Evolutionary conservation across 92 coral and sea anemone species (phyloP), one percentile per base, ranked within the genome.

Genomic region (Umimayanthus kanabou): DNA sequence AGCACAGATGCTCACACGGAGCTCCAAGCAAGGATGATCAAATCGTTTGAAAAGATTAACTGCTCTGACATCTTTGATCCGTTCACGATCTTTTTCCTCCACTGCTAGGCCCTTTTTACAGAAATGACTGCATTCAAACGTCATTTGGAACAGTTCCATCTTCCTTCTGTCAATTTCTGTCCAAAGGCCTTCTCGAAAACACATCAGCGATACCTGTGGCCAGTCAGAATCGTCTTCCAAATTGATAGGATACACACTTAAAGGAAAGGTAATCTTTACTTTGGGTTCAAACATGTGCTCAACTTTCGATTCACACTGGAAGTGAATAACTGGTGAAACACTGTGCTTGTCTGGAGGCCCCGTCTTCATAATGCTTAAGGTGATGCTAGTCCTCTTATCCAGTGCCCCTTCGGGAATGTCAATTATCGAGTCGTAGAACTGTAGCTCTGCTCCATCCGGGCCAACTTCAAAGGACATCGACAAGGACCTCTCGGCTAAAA

Each of bases 401-500:
- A 72, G 40, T 14, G 76, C 26, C 40, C 76, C 76, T 33, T 72
- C 6, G 76, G 76, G 76, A 25, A 72, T 72, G 3, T 72, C 39
- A 72, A 72, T 72, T 4, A n/a, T 11, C 16, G 40, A 72, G 40
- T 14, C 76, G 39, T 33, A 72, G 76, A 16, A 72, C 15, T 0
- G 76, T 29, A 72, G 39, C 26, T 15, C 26, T 9, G 6, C 40
- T 26, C 39, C 76, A 16, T 72, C 40, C 14, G 76, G 76, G 4
- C 76, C 76, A 72, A 72, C 76, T 14, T 25, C 76, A 72, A 72
- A 72, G 33, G 18, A 8, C 40, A 4, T 6, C 40, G 37, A 33
- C 76, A 72, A 33, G 33, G 76, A 72, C 40, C 28, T 72, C 76
- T 72, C 76, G 9, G 76, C 76, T 72, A 40, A 26, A 72, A 72